These are phyloP conservation scores for Discoglossus pictus DNA, from an alignment of 2,797 vertebrate genomes.

Conservation along the genomic window DNA sequence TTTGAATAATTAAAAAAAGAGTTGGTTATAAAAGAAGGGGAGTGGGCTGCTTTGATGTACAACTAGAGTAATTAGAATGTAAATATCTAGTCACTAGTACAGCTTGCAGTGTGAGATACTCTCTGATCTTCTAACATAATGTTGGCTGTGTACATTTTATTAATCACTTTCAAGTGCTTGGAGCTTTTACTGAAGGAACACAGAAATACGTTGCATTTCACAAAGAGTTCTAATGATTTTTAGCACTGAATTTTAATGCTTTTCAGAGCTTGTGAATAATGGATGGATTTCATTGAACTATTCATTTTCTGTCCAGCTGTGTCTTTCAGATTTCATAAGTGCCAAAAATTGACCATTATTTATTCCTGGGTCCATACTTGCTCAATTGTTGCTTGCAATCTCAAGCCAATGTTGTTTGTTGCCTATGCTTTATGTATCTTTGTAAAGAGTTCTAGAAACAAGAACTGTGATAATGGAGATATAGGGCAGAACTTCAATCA, in stretches of 20 bases:
- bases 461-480: too few relatives aligned
- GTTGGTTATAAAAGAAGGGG: slow-evolving; percentile 2
- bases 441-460: too few relatives aligned
- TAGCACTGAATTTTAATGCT: slow-evolving; percentile 19
- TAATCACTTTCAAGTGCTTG: slow-evolving; percentile 45
- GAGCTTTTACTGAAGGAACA: slow-evolving; percentile 31
- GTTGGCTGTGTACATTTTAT: slow-evolving; percentile 7
- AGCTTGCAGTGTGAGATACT: slow-evolving; percentile 19
- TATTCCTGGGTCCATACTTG: not conserved
- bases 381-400: not conserved
- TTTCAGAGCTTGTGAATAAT: slow-evolving; percentile 10
- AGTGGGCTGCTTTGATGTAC: slow-evolving; percentile 12
- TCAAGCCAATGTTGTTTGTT: too few relatives aligned
- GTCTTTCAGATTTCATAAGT: slow-evolving; percentile 8
- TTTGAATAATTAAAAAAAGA: slow-evolving; percentile 6
- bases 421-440: too few relatives aligned
- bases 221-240: not conserved
- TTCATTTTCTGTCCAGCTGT: slow-evolving; percentile 10
- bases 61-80: not conserved
- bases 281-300: not conserved
- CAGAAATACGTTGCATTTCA: slow-evolving; percentile 22
- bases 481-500: too few relatives aligned
- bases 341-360: slow-evolving; percentile 20
- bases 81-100: not conserved
- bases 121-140: slow-evolving; percentile 37